Evolutionary conservation across 2,888 invertebrate genomes (phyloP).

Genomic region (Sesia bembeciformis): DNA sequence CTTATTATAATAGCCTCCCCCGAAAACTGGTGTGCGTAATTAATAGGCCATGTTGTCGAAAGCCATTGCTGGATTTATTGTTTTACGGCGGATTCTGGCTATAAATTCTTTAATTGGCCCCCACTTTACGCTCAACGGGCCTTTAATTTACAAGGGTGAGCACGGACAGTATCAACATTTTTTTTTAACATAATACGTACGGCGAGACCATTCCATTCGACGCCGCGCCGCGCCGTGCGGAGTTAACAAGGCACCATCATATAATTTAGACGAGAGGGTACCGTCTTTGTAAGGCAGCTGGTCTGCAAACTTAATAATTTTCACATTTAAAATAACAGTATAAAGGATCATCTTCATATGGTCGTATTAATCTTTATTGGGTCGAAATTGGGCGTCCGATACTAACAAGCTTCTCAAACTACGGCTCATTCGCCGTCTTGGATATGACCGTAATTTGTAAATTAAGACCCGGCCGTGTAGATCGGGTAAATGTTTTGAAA

Average conservation of each 20-base stretch:
- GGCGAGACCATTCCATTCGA: conserved; percentile 11
- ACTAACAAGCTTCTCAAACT: conserved; percentile 27
- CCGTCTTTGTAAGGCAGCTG: conserved; percentile 47
- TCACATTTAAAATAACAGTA: conserved; percentile 57
- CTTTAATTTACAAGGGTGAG: conserved; percentile 66
- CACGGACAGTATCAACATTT: conserved; percentile 48
- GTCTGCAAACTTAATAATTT: conserved; percentile 48
- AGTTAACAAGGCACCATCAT: conserved; percentile 47
- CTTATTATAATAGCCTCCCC: background rate
- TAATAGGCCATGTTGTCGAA: conserved; percentile 55
- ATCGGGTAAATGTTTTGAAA: conserved; percentile 49
- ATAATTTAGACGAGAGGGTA: conserved; percentile 47
- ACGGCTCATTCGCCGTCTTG: conserved; percentile 28
- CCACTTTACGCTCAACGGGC: conserved; percentile 55
- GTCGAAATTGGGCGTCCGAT: conserved; percentile 19
- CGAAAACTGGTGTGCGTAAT: conserved; percentile 47
- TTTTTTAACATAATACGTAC: conserved; percentile 23
- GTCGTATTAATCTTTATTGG: conserved; percentile 40
- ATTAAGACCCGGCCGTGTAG: conserved; percentile 34
- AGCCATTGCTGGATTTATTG: conserved; percentile 66
- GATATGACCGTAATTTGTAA: conserved; percentile 55
- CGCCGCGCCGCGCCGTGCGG: conserved; percentile 17
- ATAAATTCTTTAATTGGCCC: conserved; percentile 69
- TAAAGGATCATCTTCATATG: conserved; percentile 27
- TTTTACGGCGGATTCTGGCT: conserved; percentile 62